Evolutionary conservation across 1,140 invertebrate species (phyloP).

Genomic region (Drosophila sp.): DNA sequence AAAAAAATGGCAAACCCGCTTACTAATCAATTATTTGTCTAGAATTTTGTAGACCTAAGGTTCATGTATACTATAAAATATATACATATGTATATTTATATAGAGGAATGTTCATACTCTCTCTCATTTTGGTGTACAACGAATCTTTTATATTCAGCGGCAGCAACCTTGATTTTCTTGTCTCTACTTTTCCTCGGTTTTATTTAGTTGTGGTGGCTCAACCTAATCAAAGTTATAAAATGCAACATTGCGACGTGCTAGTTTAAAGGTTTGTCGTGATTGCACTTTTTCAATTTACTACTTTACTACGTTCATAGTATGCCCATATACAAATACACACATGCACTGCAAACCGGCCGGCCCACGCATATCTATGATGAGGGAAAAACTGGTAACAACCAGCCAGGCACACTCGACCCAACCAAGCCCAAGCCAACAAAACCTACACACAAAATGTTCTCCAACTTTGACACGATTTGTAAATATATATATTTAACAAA

Average conservation of each 20-base stretch:
- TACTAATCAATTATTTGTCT: constrained; percentile 28
- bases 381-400: constrained; percentile 3
- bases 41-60: constrained; percentile 19
- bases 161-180: constrained; percentile 25
- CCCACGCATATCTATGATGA: constrained; percentile 17
- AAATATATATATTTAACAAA: background rate
- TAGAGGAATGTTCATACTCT: background rate
- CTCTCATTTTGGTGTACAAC: background rate
- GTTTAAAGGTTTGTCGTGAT: constrained; percentile 19
- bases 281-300: constrained; percentile 26
- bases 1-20: constrained; percentile 13
- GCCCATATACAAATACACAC: constrained; percentile 5
- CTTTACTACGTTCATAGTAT: constrained; percentile 18
- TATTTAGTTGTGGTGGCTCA: background rate
- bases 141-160: constrained; percentile 4
- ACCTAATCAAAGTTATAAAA: constrained; percentile 27
- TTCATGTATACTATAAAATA: background rate
- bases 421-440: constrained; percentile 9
- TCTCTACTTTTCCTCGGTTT: constrained; percentile 4
- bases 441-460: constrained; percentile 24
- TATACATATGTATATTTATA: background rate
- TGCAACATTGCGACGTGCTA: constrained; percentile 18
- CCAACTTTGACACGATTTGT: constrained; percentile 24
- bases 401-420: constrained; percentile 6
- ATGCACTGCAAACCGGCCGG: constrained; percentile 18